Evolutionary conservation across 2,113 vertebrate species (phyloP).

Genomic region (Ciconia stormi): DNA sequence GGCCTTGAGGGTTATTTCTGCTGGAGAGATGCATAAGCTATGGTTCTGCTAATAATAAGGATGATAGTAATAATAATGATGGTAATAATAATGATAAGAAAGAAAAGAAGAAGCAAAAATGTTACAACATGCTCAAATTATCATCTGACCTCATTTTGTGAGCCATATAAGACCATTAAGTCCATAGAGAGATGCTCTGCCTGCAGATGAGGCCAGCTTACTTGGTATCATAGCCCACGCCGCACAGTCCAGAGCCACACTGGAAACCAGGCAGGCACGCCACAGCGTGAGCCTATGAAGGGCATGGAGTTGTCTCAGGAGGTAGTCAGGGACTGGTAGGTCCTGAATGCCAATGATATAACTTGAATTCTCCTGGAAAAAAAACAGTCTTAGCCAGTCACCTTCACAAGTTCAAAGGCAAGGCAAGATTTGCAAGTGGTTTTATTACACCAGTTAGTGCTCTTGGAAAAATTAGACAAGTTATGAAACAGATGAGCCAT

Average conservation of each 20-base stretch:
- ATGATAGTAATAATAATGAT: background rate
- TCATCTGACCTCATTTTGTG: background rate
- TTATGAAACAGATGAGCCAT: background rate
- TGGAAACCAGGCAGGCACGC: background rate
- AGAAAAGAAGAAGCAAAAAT: background rate
- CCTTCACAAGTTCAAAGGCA: background rate
- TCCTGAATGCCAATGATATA: background rate
- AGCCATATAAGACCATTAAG: background rate
- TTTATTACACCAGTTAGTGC: background rate
- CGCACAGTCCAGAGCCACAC: background rate
- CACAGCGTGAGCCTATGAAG: fast-evolving
- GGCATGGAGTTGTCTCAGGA: background rate
- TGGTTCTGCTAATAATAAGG: background rate
- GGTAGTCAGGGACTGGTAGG: background rate
- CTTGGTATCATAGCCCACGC: background rate
- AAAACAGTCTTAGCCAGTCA: background rate
- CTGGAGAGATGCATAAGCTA: background rate
- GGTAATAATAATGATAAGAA: background rate
- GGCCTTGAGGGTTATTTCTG: background rate
- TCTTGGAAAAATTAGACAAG: background rate
- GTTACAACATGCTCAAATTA: background rate
- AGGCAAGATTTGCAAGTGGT: background rate
- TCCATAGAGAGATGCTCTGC: background rate
- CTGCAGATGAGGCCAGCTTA: background rate
- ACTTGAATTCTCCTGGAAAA: background rate